Conservation (phyloP, 2,113 vertebrate species). For the Numida meleagris region DNA sequence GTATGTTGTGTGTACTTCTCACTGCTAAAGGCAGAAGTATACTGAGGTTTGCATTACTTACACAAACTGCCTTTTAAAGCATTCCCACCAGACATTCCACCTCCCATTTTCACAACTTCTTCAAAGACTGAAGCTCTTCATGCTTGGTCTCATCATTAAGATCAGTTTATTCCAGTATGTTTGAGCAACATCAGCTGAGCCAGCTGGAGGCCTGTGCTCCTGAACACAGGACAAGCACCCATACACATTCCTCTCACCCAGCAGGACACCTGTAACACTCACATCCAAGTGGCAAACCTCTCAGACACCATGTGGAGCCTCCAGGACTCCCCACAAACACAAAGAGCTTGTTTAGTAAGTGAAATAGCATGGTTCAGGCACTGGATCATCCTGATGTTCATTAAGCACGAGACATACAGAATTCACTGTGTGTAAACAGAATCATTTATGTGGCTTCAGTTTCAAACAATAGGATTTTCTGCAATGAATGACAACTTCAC, state of each 20-base stretch:
- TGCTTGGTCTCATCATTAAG: neutral
- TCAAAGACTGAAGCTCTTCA: neutral
- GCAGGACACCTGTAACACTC: neutral
- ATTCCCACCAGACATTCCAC: neutral
- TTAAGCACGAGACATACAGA: neutral
- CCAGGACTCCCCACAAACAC: neutral
- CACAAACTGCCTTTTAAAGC: neutral
- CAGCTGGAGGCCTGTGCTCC: neutral
- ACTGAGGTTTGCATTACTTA: fast-evolving
- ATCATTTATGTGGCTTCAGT: neutral
- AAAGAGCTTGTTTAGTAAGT: neutral
- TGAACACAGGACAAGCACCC: fast-evolving
- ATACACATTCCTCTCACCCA: neutral
- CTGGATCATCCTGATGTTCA: neutral
- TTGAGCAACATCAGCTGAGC: neutral
- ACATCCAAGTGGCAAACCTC: neutral
- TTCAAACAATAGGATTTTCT: neutral
- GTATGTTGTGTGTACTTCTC: neutral
- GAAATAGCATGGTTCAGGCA: neutral
- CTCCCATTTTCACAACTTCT: neutral
- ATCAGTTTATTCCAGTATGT: neutral
- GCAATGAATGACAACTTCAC: neutral
- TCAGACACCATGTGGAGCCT: neutral
- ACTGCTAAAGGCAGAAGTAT: neutral
- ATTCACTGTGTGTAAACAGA: neutral